These are phyloP conservation scores for Hippoglossus stenolepis DNA, from an alignment of 2,113 vertebrate species.

Conservation along the genomic window DNA sequence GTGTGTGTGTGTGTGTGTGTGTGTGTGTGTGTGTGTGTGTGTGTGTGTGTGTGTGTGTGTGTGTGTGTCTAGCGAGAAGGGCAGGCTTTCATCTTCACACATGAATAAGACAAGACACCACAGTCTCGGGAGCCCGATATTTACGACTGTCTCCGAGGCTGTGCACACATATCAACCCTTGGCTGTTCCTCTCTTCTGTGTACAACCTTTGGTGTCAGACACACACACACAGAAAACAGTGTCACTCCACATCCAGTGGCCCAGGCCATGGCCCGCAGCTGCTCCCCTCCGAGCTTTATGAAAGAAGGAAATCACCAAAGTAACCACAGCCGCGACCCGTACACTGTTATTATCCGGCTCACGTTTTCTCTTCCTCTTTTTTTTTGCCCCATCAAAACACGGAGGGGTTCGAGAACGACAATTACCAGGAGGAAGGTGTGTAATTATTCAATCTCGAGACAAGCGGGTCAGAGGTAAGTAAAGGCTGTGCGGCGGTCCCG, in stretches of 20 bases:
- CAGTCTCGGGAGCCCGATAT: constrained; percentile 69
- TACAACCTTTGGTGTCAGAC: constrained; percentile 52
- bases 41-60: constrained; percentile 1
- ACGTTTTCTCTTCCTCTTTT: constrained; percentile 64
- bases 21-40: constrained; percentile 18
- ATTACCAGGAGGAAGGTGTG: constrained; percentile 77
- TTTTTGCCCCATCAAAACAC: constrained; percentile 71
- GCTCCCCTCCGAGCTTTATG: constrained; percentile 50
- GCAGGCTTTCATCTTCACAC: constrained; percentile 72
- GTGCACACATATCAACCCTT: constrained; percentile 42
- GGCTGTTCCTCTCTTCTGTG: constrained; percentile 14
- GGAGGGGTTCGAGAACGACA: constrained; percentile 73
- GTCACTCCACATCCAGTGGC: constrained; percentile 49
- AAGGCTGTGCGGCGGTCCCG: constrained; percentile 62
- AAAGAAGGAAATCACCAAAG: constrained; percentile 79
- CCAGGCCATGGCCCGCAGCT: constrained; percentile 36
- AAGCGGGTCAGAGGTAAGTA: constrained; percentile 78
- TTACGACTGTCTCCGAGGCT: constrained; percentile 68
- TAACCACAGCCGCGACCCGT: constrained; percentile 66
- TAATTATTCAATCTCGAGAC: constrained; percentile 82
- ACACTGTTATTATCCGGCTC: constrained; percentile 79
- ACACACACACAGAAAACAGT: constrained; percentile 28
- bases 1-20: constrained; percentile 20
- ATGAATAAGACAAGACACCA: constrained; percentile 68
- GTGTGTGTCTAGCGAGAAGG: constrained; percentile 18